A percentile compares a stretch with the other conserved stretches of the same genome.
Conservation (phyloP, 2,888 invertebrate genomes). For the Epirrhoe tristata region DNA sequence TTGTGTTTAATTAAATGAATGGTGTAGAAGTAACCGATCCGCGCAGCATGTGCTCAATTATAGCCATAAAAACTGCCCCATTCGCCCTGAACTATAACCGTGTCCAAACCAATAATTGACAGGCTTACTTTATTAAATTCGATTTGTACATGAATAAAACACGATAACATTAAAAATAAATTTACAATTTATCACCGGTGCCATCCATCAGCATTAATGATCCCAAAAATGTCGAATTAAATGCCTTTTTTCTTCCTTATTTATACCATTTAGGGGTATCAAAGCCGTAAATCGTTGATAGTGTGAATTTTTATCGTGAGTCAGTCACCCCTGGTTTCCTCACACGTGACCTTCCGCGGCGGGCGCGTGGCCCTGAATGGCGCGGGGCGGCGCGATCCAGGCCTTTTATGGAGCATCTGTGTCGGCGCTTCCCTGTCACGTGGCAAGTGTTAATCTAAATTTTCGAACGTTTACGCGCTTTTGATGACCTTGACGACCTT, state of each 20-base stretch:
- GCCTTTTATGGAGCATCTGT: constrained; percentile 58
- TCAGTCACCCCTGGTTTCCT: constrained; percentile 66
- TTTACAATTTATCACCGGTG: constrained; percentile 42
- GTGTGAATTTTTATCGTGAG: constrained; percentile 70
- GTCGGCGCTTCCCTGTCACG: constrained; percentile 64
- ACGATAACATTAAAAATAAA: constrained; percentile 40
- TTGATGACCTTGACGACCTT: constrained; percentile 37
- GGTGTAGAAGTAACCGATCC: constrained; percentile 22
- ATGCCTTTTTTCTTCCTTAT: constrained; percentile 63
- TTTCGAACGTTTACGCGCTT: constrained; percentile 47
- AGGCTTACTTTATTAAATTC: constrained; percentile 36
- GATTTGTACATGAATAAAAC: constrained; percentile 36
- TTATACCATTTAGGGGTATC: constrained; percentile 62
- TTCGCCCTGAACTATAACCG: constrained; percentile 37
- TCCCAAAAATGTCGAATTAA: constrained; percentile 36
- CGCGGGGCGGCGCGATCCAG: constrained; percentile 57
- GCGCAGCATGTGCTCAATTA: constrained; percentile 26
- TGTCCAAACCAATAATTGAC: constrained; percentile 41
- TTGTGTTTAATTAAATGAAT: constrained; percentile 25
- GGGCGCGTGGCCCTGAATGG: constrained; percentile 56
- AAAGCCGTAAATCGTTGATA: constrained; percentile 66
- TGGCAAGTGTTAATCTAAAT: constrained; percentile 60
- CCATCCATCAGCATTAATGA: constrained; percentile 57
- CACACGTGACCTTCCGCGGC: constrained; percentile 36
- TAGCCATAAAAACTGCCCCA: constrained; percentile 22